A percentile compares a stretch with the other conserved stretches of the same genome.
Evolutionary conservation across 1,140 invertebrate species (phyloP).

Genomic region (Bicyclus anynana): DNA sequence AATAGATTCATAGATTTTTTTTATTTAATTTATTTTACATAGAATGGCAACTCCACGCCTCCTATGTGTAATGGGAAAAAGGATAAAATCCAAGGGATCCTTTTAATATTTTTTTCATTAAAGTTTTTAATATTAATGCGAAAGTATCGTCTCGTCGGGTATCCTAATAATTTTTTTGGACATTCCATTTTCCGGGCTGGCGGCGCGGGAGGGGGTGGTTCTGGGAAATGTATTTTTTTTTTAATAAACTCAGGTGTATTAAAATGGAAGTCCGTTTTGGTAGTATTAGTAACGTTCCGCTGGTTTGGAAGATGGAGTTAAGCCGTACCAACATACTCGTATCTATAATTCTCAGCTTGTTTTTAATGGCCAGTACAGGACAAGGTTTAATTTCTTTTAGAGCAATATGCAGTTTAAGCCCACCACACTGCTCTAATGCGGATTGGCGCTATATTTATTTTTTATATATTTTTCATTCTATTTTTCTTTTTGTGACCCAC

Average conservation of each 20-base stretch:
- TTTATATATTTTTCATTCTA: no score
- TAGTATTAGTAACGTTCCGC: conserved; percentile 35
- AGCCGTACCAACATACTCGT: no score
- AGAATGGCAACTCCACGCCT: conserved; percentile 18
- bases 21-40: no score
- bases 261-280: conserved; percentile 34
- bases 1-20: no score
- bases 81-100: conserved; percentile 60
- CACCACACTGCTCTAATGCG: no score
- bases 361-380: no score
- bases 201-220: no score
- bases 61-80: conserved; percentile 63
- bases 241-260: conserved; percentile 36
- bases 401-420: no score
- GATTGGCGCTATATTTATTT: no score
- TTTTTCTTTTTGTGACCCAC: no score
- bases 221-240: conserved; percentile 19
- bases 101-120: conserved; percentile 76
- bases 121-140: conserved; percentile 76
- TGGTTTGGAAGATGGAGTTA: conserved; percentile 22
- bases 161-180: conserved; percentile 67
- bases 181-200: conserved; percentile 47
- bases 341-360: no score
- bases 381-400: no score
- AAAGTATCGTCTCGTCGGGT: conserved; percentile 52